These are phyloP conservation scores for Scaeva pyrastri DNA, from an alignment of 2,888 invertebrate genomes.

Conservation along the genomic window DNA sequence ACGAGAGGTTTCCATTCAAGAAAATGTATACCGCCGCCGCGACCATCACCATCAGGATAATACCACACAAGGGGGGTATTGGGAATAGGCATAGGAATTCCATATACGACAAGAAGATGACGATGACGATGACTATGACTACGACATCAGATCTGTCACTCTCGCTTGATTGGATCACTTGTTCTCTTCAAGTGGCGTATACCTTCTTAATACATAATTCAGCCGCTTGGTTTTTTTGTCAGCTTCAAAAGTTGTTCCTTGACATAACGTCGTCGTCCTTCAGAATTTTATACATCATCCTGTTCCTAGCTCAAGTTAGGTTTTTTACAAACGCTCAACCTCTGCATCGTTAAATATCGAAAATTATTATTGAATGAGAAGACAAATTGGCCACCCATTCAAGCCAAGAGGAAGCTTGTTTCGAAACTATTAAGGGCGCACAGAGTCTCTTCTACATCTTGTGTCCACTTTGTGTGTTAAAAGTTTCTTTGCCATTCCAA, in stretches of 20 bases:
- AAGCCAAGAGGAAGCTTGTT: conserved; percentile 53
- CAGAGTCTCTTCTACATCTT: not conserved
- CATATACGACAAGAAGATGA: not conserved
- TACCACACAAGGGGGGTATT: not conserved
- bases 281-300: not conserved
- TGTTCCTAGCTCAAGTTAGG: not conserved
- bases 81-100: not conserved
- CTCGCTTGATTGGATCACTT: conserved; percentile 74
- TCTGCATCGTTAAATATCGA: conserved; percentile 66
- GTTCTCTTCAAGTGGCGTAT: conserved; percentile 65
- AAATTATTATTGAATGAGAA: conserved; percentile 76
- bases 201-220: conserved; percentile 22
- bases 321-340: conserved; percentile 9
- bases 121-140: not conserved
- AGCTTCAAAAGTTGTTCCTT: conserved; percentile 63
- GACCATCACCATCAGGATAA: conserved; percentile 9
- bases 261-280: not conserved
- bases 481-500: conserved; percentile 30
- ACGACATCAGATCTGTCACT: conserved; percentile 65
- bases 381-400: conserved; percentile 69
- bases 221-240: conserved; percentile 27
- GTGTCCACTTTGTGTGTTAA: conserved; percentile 62
- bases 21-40: too few relatives aligned
- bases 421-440: conserved; percentile 10
- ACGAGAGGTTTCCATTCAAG: conserved; percentile 39